These are phyloP conservation scores for Danionella dracula DNA, from an alignment of 2,797 vertebrate species.

Conservation along the genomic window DNA sequence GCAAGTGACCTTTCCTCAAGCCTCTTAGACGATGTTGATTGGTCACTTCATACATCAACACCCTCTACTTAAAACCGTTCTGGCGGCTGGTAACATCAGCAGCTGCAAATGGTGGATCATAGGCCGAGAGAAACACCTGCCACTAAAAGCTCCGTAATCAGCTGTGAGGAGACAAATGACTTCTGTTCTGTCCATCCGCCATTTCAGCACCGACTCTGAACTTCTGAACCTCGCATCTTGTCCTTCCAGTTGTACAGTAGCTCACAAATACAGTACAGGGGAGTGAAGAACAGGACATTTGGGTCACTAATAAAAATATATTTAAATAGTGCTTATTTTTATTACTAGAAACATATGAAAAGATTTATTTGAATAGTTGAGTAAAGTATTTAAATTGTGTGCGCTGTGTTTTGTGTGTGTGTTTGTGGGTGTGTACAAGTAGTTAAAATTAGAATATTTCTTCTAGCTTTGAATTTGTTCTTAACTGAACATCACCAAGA, in stretches of 20 bases:
- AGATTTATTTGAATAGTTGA: too few species aligned
- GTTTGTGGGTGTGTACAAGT: too few species aligned
- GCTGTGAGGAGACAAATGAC: constrained; percentile 36
- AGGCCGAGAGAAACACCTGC: constrained; percentile 39
- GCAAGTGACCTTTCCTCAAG: constrained; percentile 38
- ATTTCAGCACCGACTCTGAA: constrained; percentile 2
- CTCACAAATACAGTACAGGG: background rate
- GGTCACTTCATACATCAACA: constrained; percentile 41
- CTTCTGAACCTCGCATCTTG: background rate
- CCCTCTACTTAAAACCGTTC: constrained; percentile 47
- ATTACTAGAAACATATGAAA: too few species aligned
- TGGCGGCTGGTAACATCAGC: constrained; percentile 38
- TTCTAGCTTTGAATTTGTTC: too few species aligned
- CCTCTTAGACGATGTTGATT: constrained; percentile 33
- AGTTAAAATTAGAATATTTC: too few species aligned
- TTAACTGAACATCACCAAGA: too few species aligned
- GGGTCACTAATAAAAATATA: too few species aligned
- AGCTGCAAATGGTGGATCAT: constrained; percentile 42
- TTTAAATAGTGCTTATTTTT: too few species aligned
- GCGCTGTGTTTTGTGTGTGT: too few species aligned
- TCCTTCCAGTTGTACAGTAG: background rate
- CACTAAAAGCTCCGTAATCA: constrained; percentile 34
- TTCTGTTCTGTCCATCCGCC: constrained; percentile 16
- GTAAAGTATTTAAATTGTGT: too few species aligned
- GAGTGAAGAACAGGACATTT: too few species aligned